Percentiles rank a stretch among this genome's conserved stretches.
These are phyloP conservation scores for Trichogramma pretiosum DNA, from an alignment of 1,140 invertebrate species.

Conservation along the genomic window DNA sequence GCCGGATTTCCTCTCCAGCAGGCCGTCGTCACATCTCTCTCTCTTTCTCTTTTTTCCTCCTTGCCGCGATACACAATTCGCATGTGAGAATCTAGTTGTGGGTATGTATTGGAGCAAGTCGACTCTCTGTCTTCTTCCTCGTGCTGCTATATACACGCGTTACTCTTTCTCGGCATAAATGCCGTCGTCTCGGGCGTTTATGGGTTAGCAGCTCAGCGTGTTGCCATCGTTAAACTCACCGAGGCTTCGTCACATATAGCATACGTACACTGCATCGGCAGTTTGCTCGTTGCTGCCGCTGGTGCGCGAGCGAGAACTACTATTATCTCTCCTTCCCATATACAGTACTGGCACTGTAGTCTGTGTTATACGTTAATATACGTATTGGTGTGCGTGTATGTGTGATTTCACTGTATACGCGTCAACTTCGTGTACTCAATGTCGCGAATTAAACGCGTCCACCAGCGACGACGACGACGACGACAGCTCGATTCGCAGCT, in stretches of 20 bases:
- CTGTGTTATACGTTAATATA: too few relatives aligned
- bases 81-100: neutral
- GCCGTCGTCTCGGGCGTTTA: conserved; percentile 19
- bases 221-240: conserved; percentile 28
- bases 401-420: neutral
- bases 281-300: too few relatives aligned
- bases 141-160: neutral
- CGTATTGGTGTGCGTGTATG: too few relatives aligned
- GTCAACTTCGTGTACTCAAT: neutral
- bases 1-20: conserved; percentile 21
- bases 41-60: conserved; percentile 16
- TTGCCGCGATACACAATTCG: conserved; percentile 4
- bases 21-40: neutral
- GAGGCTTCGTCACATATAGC: conserved; percentile 28
- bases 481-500: neutral
- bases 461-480: too few relatives aligned
- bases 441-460: neutral
- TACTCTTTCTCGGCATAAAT: neutral
- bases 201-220: conserved; percentile 31
- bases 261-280: too few relatives aligned
- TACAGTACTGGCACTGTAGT: too few relatives aligned
- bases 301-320: too few relatives aligned
- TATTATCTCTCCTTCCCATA: too few relatives aligned
- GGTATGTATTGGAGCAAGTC: neutral
- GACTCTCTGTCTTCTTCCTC: conserved; percentile 5